Base-by-base conservation (phyloP, 2,113 vertebrate genomes). In the Synchiropus splendidus region DNA sequence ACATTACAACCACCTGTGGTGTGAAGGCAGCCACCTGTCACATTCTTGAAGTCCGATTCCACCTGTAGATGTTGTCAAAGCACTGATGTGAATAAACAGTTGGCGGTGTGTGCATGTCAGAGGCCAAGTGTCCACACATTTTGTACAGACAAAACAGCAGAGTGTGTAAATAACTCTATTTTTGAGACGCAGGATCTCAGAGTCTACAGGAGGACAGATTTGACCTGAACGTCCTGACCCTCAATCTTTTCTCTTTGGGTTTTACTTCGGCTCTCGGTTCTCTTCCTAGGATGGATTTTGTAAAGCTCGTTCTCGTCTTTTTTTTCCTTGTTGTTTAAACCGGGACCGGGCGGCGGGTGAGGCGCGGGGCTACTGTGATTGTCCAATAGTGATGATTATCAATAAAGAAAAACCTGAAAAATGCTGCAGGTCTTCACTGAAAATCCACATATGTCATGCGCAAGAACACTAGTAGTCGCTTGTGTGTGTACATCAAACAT, bases 111-210 rank as follows among this genome's bases (percentile, higher is more conserved):
- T 84, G 75, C 78, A 78, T 83, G 75, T 76, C 70, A 75, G 72
- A 62, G 61, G 84, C 87, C 86, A 87, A 85, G 86, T 86, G 75
- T 81, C 80, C 85, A 76, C 75, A 70, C 87, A 90, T 90, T 92
- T 90, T 95, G 86, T 90, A 85, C 67, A 80, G 85, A 78, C 61
- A 77, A 57, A 75, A 76, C 76, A 79, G 78, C 75, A 84, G 78
- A 78, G 76, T 79, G 83, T 84, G 75, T 81, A 81, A 56, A 85
- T 79, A 77, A 72, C 72, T 83, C 64, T 82, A 83, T 85, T 85
- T 83, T 86, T 79, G 70, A 81, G 80, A 83, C 62, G 71, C 78
- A 62, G 58, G 36, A 74, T 77, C 74, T 78, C 74, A 77, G 74
- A 72, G 64, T 72, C 63, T 72, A 56, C 64, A 9, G 68, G 69